Evolutionary conservation across 2,888 invertebrate species (phyloP).

Genomic region (Malachius bipustulatus): DNA sequence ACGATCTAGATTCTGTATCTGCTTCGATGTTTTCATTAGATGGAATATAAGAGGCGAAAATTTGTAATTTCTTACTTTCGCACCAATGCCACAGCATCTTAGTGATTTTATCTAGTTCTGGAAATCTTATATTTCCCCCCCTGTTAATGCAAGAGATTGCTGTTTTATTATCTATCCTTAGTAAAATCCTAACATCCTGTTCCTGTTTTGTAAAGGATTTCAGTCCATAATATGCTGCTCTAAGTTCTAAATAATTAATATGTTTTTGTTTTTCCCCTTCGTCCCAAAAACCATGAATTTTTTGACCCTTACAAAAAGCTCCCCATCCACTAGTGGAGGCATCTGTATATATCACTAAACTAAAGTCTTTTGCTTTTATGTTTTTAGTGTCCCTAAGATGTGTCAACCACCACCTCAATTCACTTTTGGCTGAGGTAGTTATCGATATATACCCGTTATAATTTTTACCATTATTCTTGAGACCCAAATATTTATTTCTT

Average conservation of each 20-base stretch:
- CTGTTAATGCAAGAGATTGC: conserved; percentile 8
- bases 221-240: conserved; percentile 15
- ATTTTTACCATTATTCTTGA: conserved; percentile 10
- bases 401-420: conserved; percentile 6
- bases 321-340: too few relatives aligned
- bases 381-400: neutral
- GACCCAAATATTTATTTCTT: too few relatives aligned
- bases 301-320: too few relatives aligned
- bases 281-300: too few relatives aligned
- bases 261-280: too few relatives aligned
- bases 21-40: conserved; percentile 22
- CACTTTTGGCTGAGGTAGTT: neutral
- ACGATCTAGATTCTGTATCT: conserved; percentile 16
- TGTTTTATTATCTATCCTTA: conserved; percentile 15
- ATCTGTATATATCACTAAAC: too few relatives aligned
- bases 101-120: conserved; percentile 1
- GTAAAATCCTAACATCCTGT: conserved; percentile 11
- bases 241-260: too few relatives aligned
- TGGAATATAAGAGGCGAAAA: too few relatives aligned
- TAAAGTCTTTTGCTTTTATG: too few relatives aligned
- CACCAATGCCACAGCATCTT: conserved; percentile 6
- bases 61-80: conserved; percentile 15
- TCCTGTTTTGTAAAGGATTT: conserved; percentile 14
- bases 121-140: conserved; percentile 4
- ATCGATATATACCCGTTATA: conserved; percentile 9